Conservation (phyloP, 2,113 vertebrate genomes). For the Atlantisia rogersi region DNA sequence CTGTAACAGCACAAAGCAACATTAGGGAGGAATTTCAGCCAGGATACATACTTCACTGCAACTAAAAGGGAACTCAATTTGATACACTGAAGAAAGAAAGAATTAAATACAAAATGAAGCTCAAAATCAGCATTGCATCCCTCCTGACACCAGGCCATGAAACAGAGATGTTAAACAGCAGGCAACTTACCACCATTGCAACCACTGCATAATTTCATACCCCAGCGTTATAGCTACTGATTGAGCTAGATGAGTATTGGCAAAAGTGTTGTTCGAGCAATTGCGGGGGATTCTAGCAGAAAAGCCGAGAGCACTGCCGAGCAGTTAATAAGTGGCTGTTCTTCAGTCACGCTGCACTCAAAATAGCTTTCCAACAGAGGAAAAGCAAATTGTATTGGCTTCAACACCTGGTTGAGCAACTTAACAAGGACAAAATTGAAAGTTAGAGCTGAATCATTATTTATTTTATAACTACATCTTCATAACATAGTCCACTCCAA, state of each 20-base stretch:
- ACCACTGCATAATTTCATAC: not conserved
- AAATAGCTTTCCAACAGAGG: slow-evolving; percentile 62
- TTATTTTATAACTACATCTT: slow-evolving; percentile 69
- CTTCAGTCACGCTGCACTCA: slow-evolving; percentile 47
- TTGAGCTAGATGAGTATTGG: slow-evolving; percentile 61
- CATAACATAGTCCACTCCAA: slow-evolving; percentile 44
- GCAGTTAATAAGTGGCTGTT: slow-evolving; percentile 63
- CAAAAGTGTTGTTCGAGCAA: slow-evolving; percentile 36
- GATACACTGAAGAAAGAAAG: not conserved
- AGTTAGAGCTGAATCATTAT: slow-evolving; percentile 61
- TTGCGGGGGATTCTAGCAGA: slow-evolving; percentile 43
- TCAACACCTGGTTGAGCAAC: slow-evolving; percentile 72
- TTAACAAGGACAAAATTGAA: slow-evolving; percentile 69
- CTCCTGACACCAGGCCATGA: not conserved
- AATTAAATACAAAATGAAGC: not conserved
- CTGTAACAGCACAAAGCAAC: not conserved
- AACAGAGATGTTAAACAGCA: slow-evolving; percentile 44
- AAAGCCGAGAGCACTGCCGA: slow-evolving; percentile 10
- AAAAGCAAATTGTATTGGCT: slow-evolving; percentile 67
- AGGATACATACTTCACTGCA: not conserved
- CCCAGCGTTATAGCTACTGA: not conserved
- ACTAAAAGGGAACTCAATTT: not conserved
- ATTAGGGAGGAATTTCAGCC: not conserved
- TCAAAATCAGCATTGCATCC: not conserved
- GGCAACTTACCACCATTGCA: not conserved